Evolutionary conservation across 2,113 vertebrate species (phyloP).

Genomic region (Melanotaenia duboulayi): DNA sequence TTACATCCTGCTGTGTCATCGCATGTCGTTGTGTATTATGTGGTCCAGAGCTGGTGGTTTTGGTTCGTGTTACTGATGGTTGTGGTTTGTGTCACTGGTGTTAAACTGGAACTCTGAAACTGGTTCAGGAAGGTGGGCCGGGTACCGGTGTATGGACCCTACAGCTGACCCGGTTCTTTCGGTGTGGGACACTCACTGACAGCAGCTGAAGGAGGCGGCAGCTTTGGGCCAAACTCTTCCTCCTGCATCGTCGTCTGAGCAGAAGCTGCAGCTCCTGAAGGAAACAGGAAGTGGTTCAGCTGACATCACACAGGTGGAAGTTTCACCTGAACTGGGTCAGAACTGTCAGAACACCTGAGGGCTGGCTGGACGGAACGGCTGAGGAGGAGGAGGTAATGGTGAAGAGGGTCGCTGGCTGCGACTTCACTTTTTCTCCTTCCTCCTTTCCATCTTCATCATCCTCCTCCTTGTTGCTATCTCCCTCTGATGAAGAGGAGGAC

Average conservation of each 20-base stretch:
- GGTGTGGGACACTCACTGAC: slow-evolving; percentile 37
- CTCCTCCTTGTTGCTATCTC: slow-evolving; percentile 75
- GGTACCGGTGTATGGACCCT: no score
- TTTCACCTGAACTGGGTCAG: background rate
- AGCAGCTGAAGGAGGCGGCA: slow-evolving; percentile 84
- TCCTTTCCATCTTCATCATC: slow-evolving; percentile 2
- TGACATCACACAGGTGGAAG: background rate
- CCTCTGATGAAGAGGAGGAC: slow-evolving; percentile 89
- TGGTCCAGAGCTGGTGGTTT: no score
- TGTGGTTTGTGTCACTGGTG: no score
- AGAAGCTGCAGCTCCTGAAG: background rate
- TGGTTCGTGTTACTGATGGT: no score
- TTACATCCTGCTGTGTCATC: no score
- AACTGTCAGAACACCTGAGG: slow-evolving; percentile 31
- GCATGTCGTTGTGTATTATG: no score
- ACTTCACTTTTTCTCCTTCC: background rate
- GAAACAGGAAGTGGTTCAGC: background rate
- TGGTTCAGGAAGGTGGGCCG: no score
- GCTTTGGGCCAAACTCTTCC: slow-evolving; percentile 92
- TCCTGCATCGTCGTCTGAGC: slow-evolving; percentile 19
- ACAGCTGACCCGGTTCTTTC: no score
- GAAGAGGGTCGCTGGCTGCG: slow-evolving; percentile 39
- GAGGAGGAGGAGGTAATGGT: slow-evolving; percentile 22
- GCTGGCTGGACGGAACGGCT: background rate
- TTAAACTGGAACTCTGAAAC: no score